A percentile compares a stretch with the other conserved stretches of the same genome.
Evolutionary conservation across 1,140 invertebrate species (phyloP).

Genomic region (Monochamus saltuarius): DNA sequence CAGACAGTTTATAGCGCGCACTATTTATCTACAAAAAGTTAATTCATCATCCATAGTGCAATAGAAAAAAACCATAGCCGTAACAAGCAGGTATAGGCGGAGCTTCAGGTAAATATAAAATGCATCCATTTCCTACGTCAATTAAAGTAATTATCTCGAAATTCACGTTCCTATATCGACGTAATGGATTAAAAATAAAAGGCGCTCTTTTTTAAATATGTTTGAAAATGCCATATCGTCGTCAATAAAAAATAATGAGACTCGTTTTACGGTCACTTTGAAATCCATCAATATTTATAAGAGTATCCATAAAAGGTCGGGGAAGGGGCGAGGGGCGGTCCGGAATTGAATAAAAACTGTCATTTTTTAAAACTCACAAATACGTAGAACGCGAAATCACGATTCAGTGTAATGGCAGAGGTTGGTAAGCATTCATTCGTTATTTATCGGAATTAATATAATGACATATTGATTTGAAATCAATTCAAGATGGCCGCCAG

Average conservation of each 20-base stretch:
- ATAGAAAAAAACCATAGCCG: too few relatives aligned
- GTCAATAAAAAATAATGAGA: constrained; percentile 40
- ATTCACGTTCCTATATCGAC: too few relatives aligned
- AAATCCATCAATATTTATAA: constrained; percentile 34
- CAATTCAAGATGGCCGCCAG: constrained; percentile 42
- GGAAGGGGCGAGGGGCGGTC: constrained; percentile 13
- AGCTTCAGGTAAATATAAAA: too few relatives aligned
- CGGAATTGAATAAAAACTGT: constrained; percentile 28
- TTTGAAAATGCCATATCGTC: constrained; percentile 32
- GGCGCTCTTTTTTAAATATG: background rate
- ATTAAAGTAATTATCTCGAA: too few relatives aligned
- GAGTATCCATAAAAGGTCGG: constrained; percentile 27
- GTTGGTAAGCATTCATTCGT: constrained; percentile 33
- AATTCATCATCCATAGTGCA: too few relatives aligned
- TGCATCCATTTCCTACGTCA: too few relatives aligned
- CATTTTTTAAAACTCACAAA: constrained; percentile 30
- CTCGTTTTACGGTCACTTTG: constrained; percentile 25
- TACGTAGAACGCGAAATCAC: constrained; percentile 34
- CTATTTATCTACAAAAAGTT: too few relatives aligned
- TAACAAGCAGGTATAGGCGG: too few relatives aligned
- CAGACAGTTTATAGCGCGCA: too few relatives aligned
- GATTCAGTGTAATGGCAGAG: constrained; percentile 34
- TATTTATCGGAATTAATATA: constrained; percentile 42
- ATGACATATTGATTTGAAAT: constrained; percentile 43
- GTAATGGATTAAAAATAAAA: too few relatives aligned